Percentiles rank a stretch among this genome's conserved stretches.
These are phyloP conservation scores for Megamerina dolium DNA, from an alignment of 2,888 invertebrate species.

Conservation along the genomic window DNA sequence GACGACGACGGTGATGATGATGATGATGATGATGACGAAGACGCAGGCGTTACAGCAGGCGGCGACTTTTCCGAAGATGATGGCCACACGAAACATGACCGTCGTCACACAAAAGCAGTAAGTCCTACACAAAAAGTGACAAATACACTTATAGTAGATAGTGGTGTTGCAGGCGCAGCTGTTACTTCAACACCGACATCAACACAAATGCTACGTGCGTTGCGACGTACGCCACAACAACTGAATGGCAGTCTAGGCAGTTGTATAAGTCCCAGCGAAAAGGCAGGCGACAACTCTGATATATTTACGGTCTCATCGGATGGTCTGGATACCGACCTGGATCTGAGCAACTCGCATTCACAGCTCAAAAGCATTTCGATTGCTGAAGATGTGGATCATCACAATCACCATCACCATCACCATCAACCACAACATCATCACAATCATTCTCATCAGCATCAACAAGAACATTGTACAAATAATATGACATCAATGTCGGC, in stretches of 20 bases:
- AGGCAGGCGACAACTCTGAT: conserved; percentile 46
- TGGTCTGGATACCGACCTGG: conserved; percentile 47
- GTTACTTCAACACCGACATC: conserved; percentile 34
- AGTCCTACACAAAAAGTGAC: conserved; percentile 25
- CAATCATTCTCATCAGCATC: too few species aligned
- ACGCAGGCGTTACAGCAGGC: conserved; percentile 2
- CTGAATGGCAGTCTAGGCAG: conserved; percentile 43
- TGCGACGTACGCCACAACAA: conserved; percentile 32
- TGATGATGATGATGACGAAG: conserved; percentile 17
- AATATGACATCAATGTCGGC: conserved; percentile 15
- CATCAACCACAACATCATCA: conserved; percentile 12
- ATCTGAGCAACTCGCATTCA: conserved; percentile 42
- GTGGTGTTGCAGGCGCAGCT: conserved; percentile 20
- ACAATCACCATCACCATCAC: conserved; percentile 12
- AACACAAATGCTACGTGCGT: conserved; percentile 21
- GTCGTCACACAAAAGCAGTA: conserved; percentile 10
- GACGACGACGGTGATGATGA: conserved; percentile 14
- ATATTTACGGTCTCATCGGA: conserved; percentile 49
- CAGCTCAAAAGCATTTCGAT: conserved; percentile 19
- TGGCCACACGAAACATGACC: conserved; percentile 18
- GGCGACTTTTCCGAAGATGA: conserved; percentile 27
- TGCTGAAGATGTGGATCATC: conserved; percentile 24
- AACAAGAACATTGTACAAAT: conserved; percentile 23
- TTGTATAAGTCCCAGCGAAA: conserved; percentile 46
- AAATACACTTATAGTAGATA: conserved; percentile 15